phyloP scores from a whole-genome alignment of 2,113 vertebrate genomes.

The Mormyrus lacerda region DNA sequence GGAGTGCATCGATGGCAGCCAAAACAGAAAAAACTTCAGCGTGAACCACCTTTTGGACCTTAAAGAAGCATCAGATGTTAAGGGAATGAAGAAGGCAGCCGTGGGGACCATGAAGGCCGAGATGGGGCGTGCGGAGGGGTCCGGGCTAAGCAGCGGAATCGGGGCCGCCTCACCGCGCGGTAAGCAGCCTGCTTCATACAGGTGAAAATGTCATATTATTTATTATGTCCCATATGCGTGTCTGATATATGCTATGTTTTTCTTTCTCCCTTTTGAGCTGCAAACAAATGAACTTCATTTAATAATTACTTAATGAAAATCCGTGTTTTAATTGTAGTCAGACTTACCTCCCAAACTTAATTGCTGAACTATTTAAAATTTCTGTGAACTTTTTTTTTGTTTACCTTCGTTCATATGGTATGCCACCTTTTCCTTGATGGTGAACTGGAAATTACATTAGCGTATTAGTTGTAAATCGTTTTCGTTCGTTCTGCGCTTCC shows the following conservation, averaged over 20 bases:
- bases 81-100: constrained; percentile 45
- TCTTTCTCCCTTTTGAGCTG: neutral
- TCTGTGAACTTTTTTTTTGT: neutral
- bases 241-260: neutral
- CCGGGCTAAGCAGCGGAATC: constrained; percentile 70
- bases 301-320: neutral
- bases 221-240: neutral
- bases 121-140: constrained; percentile 53
- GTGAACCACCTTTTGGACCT: constrained; percentile 72
- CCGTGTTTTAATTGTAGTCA: neutral
- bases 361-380: neutral
- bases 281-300: neutral
- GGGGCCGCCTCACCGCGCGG: constrained; percentile 64
- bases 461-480: neutral
- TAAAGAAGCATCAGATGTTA: constrained; percentile 60
- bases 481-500: neutral
- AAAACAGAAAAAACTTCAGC: constrained; percentile 68
- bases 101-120: constrained; percentile 43
- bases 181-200: constrained; percentile 40
- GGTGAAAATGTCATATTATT: neutral
- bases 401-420: neutral
- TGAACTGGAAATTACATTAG: neutral
- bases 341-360: neutral
- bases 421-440: neutral
- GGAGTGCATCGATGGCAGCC: constrained; percentile 58